Conservation (phyloP, 2,888 invertebrate species). For the Stenurella melanura region DNA sequence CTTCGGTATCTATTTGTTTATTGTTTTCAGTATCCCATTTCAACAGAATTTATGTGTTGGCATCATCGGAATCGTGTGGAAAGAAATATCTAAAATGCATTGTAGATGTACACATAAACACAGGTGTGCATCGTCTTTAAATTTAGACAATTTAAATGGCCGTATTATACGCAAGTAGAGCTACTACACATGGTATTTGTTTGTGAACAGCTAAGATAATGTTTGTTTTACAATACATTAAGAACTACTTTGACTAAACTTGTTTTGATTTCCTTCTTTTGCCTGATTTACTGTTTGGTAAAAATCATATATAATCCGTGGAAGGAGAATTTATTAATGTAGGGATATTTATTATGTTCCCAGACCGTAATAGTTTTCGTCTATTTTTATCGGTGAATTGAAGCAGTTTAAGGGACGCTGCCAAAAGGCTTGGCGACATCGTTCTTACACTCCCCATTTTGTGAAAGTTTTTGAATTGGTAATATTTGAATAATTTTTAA, state of each 20-base stretch:
- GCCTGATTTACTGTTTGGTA: constrained; percentile 15
- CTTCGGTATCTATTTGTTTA: not conserved
- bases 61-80: not conserved
- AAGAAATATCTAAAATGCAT: constrained; percentile 7
- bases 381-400: not conserved
- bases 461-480: too few relatives aligned
- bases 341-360: constrained; percentile 12
- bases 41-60: constrained; percentile 15
- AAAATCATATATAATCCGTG: constrained; percentile 15
- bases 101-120: constrained; percentile 14
- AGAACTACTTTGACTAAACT: not conserved
- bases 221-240: constrained; percentile 32
- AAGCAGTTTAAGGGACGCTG: not conserved
- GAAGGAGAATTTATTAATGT: not conserved
- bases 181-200: constrained; percentile 23
- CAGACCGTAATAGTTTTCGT: not conserved
- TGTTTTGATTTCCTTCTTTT: constrained; percentile 14
- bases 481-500: too few relatives aligned
- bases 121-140: constrained; percentile 25
- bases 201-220: constrained; percentile 30
- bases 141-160: constrained; percentile 27
- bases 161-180: not conserved
- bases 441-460: not conserved
- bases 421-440: constrained; percentile 1
- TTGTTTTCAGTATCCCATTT: not conserved